Evolutionary conservation across 2,888 invertebrate species (phyloP).

Genomic region (Agrotis clavis): DNA sequence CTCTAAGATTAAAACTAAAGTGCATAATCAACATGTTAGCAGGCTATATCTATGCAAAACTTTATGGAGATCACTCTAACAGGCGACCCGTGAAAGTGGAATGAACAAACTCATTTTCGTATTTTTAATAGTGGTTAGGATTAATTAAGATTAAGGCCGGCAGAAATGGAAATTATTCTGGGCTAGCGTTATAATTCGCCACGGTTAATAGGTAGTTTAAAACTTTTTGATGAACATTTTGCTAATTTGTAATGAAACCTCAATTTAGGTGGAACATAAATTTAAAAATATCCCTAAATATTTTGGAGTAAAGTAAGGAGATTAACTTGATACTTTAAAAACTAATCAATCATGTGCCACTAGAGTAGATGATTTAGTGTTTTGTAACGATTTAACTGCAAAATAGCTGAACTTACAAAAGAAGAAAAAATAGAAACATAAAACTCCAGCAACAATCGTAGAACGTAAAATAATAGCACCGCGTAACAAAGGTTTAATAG

Average conservation of each 20-base stretch:
- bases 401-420: slow-evolving; percentile 13
- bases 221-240: slow-evolving; percentile 27
- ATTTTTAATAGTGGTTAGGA: slow-evolving; percentile 54
- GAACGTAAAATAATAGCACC: slow-evolving; percentile 78
- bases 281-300: slow-evolving; percentile 1
- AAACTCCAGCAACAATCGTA: slow-evolving; percentile 70
- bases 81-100: slow-evolving; percentile 47
- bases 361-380: not conserved
- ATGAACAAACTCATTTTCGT: slow-evolving; percentile 58
- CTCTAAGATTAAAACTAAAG: slow-evolving; percentile 7
- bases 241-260: slow-evolving; percentile 23
- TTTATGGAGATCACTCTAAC: slow-evolving; percentile 49
- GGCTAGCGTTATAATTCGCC: slow-evolving; percentile 20
- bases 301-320: not conserved
- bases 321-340: not conserved
- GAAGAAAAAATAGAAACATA: slow-evolving; percentile 72
- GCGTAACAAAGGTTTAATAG: slow-evolving; percentile 84
- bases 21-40: slow-evolving; percentile 45
- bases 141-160: slow-evolving; percentile 49
- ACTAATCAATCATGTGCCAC: not conserved
- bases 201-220: slow-evolving; percentile 27
- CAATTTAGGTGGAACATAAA: not conserved
- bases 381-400: not conserved
- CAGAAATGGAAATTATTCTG: slow-evolving; percentile 45
- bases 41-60: slow-evolving; percentile 52